phyloP scores from a whole-genome alignment of 2,888 invertebrate species.

The Sylvicola cinctus region DNA sequence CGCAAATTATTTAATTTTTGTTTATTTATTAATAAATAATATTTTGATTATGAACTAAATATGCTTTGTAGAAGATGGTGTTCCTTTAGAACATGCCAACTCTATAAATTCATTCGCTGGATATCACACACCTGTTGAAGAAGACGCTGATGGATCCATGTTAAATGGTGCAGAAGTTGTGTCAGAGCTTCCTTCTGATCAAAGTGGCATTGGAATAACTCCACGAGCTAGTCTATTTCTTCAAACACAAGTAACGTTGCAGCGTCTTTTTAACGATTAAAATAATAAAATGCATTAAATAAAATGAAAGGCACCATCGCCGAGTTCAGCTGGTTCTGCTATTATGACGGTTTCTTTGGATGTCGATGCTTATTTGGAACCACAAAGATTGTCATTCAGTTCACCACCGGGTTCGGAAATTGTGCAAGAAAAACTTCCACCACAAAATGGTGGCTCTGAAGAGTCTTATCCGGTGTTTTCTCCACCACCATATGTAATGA shows the following conservation, averaged over 20 bases:
- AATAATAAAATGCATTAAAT: neutral
- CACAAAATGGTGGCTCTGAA: conserved; percentile 47
- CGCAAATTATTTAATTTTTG: too few relatives aligned
- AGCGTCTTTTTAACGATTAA: neutral
- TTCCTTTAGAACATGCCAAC: conserved; percentile 32
- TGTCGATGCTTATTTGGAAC: conserved; percentile 76
- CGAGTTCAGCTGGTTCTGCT: conserved; percentile 43
- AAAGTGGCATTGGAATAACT: conserved; percentile 15
- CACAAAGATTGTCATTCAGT: conserved; percentile 59
- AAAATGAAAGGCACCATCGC: conserved; percentile 65
- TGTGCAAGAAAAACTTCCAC: too few relatives aligned
- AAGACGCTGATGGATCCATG: conserved; percentile 28
- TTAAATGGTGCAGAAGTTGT: too few relatives aligned
- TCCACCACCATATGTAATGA: conserved; percentile 43
- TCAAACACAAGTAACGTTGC: conserved; percentile 20
- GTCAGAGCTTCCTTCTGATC: conserved; percentile 20
- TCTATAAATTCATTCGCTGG: conserved; percentile 46
- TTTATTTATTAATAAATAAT: too few relatives aligned
- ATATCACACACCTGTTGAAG: conserved; percentile 60
- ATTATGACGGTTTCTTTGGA: conserved; percentile 59
- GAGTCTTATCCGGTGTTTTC: conserved; percentile 74
- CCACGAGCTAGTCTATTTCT: conserved; percentile 31
- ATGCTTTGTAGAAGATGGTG: too few relatives aligned
- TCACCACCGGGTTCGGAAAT: conserved; percentile 61
- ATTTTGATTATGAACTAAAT: too few relatives aligned